These are phyloP conservation scores for Pseudococcus jackbeardsleyi DNA, from an alignment of 2,888 invertebrate genomes.

Conservation along the genomic window DNA sequence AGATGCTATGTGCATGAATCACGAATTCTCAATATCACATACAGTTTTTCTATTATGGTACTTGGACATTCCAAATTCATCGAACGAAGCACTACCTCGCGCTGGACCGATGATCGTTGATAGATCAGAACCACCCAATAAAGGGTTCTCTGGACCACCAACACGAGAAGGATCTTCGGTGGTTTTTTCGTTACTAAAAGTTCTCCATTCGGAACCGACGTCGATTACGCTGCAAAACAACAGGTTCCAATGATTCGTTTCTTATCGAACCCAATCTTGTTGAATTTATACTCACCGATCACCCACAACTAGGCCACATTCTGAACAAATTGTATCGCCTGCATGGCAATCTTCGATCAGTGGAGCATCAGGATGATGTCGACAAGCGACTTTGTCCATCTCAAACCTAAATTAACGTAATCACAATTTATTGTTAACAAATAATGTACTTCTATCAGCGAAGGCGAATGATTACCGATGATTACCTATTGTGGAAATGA, in stretches of 20 bases:
- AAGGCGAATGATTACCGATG: not conserved
- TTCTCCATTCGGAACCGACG: conserved; percentile 99
- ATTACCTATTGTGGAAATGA: not conserved
- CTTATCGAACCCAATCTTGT: not conserved
- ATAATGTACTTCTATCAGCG: not conserved
- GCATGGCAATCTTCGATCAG: conserved; percentile 91
- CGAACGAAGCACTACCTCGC: conserved; percentile 85
- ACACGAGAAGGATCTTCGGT: conserved; percentile 97
- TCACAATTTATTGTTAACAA: conserved; percentile 75
- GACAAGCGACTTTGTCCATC: conserved; percentile 73
- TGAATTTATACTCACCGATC: conserved; percentile 81
- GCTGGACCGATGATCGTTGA: conserved; percentile 93
- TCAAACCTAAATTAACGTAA: conserved; percentile 53
- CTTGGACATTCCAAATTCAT: conserved; percentile 81
- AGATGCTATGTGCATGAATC: not conserved
- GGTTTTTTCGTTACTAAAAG: conserved; percentile 98
- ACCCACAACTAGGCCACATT: conserved; percentile 99
- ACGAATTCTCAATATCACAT: conserved; percentile 58
- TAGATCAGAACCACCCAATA: conserved; percentile 94
- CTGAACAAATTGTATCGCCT: conserved; percentile 98
- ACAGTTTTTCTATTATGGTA: conserved; percentile 78
- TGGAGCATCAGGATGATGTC: conserved; percentile 94
- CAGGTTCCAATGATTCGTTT: not conserved
- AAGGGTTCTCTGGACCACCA: conserved; percentile 98
- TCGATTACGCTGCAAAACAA: conserved; percentile 87